phyloP scores from a whole-genome alignment of 2,113 vertebrate species.

The Oxygymnocypris stewartii region DNA sequence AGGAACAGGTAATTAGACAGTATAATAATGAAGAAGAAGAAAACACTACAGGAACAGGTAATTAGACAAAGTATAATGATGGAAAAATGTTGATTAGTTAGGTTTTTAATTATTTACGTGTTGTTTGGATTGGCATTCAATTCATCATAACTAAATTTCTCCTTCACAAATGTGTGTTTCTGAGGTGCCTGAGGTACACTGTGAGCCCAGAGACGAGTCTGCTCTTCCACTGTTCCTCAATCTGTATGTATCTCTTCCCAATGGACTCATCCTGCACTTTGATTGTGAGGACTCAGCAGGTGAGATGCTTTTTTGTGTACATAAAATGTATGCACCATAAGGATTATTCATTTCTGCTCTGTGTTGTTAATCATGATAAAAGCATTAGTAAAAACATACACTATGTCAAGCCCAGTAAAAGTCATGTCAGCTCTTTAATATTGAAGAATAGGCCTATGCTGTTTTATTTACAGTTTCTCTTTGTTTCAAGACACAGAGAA shows the following conservation, averaged over 20 bases:
- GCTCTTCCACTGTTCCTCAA: slow-evolving; percentile 52
- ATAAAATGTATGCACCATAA: not conserved
- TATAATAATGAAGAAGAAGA: too few species aligned
- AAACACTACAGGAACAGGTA: slow-evolving; percentile 77
- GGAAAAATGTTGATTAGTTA: not conserved
- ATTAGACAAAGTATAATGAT: slow-evolving; percentile 26
- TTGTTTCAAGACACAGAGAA: not conserved
- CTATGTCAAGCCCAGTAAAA: too few species aligned
- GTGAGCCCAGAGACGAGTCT: not conserved
- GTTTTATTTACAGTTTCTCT: not conserved
- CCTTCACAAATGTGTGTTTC: not conserved
- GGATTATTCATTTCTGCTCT: not conserved
- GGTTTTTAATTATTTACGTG: not conserved
- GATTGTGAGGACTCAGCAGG: slow-evolving; percentile 70
- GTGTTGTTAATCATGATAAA: not conserved
- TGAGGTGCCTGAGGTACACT: not conserved
- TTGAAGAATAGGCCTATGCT: not conserved
- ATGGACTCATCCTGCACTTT: slow-evolving; percentile 83
- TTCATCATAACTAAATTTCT: not conserved
- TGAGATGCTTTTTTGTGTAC: slow-evolving; percentile 61
- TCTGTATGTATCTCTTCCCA: slow-evolving; percentile 84
- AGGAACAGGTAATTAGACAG: too few species aligned
- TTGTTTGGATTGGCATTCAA: not conserved
- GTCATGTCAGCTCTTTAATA: too few species aligned
- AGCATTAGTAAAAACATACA: not conserved